A percentile compares a stretch with the other conserved stretches of the same genome.
Conservation (phyloP, 2,888 invertebrate species). For the Xanthorhoe designata region DNA sequence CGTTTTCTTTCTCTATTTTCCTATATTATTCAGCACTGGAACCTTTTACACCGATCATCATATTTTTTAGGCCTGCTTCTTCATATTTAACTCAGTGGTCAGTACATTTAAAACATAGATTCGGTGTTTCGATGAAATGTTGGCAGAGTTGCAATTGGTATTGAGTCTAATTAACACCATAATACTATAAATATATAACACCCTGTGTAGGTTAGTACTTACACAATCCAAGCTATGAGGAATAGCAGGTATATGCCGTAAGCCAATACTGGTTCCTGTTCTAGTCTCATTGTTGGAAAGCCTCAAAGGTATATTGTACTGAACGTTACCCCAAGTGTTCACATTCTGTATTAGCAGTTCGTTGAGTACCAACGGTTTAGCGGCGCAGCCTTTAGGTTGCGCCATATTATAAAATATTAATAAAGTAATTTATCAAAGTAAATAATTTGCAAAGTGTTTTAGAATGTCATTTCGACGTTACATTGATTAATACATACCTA, state of each 20-base stretch:
- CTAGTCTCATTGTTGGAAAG: slow-evolving; percentile 75
- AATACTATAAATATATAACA: no score
- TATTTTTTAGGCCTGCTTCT: no score
- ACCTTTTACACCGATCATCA: no score
- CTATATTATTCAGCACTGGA: no score
- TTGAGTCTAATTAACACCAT: neutral
- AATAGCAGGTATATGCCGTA: slow-evolving; percentile 73
- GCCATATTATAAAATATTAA: slow-evolving; percentile 52
- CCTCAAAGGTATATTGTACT: slow-evolving; percentile 76
- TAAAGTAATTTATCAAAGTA: slow-evolving; percentile 35
- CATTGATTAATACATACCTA: no score
- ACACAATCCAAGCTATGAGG: slow-evolving; percentile 76
- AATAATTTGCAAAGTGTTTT: slow-evolving; percentile 9
- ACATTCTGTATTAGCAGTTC: slow-evolving; percentile 73
- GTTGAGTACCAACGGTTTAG: slow-evolving; percentile 62
- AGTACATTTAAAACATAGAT: neutral
- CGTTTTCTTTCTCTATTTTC: no score
- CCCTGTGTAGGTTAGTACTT: slow-evolving; percentile 49
- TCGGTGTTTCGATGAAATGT: no score
- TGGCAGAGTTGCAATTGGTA: neutral
- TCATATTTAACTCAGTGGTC: neutral
- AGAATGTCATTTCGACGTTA: slow-evolving; percentile 22
- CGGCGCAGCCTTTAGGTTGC: slow-evolving; percentile 45
- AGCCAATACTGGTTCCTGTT: slow-evolving; percentile 65
- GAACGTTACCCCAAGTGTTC: slow-evolving; percentile 80